These are phyloP conservation scores for Zosterops japonicus DNA, from an alignment of 2,113 vertebrate genomes.

Conservation along the genomic window DNA sequence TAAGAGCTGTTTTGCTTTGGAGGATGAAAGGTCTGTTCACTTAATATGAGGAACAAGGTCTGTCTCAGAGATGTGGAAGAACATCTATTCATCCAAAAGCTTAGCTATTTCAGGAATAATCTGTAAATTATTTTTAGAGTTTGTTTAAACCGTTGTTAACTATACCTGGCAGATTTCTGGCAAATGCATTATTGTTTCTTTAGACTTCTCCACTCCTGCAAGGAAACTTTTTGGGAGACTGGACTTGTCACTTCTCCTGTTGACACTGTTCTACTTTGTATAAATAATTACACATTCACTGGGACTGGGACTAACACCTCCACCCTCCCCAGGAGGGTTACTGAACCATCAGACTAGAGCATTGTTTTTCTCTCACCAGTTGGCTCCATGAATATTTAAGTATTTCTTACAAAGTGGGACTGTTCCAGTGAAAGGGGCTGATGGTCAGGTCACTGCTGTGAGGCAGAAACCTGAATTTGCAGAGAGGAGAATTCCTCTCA, in stretches of 20 bases:
- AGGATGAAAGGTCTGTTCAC: conserved; percentile 60
- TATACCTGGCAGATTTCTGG: conserved; percentile 31
- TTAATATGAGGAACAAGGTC: conserved; percentile 50
- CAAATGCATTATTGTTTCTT: conserved; percentile 39
- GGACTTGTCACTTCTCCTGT: conserved; percentile 16
- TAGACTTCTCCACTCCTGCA: background rate
- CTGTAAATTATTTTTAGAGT: conserved; percentile 50
- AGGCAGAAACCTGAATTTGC: background rate
- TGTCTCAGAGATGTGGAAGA: conserved; percentile 61
- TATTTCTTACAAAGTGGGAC: conserved; percentile 29
- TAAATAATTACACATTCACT: conserved; percentile 49
- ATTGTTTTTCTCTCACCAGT: conserved; percentile 51
- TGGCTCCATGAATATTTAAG: conserved; percentile 50
- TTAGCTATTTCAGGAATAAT: conserved; percentile 62
- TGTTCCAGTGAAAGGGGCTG: conserved; percentile 5
- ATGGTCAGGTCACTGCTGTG: background rate
- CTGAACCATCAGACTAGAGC: conserved; percentile 8
- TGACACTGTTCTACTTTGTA: conserved; percentile 24
- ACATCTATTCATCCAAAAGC: conserved; percentile 30
- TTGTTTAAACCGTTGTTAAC: conserved; percentile 53
- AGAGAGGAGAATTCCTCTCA: background rate
- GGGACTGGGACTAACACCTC: conserved; percentile 9
- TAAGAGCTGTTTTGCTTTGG: conserved; percentile 54
- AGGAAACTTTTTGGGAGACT: background rate
- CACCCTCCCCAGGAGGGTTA: conserved; percentile 41